phyloP scores from a whole-genome alignment of 2,113 vertebrate species.

The Herpetotheres cachinnans region DNA sequence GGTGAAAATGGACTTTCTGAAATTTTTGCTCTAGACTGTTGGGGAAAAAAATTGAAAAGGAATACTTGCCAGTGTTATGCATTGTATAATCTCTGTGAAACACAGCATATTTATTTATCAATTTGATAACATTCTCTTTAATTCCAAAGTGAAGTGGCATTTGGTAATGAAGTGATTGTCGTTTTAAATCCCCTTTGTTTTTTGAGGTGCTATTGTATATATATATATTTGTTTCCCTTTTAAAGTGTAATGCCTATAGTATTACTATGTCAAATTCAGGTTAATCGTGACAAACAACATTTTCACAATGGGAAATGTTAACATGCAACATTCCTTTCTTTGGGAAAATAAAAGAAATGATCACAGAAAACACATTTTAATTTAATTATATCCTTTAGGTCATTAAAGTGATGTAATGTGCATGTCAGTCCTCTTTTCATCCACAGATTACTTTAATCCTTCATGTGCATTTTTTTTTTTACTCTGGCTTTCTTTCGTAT shows the following conservation, averaged over 20 bases:
- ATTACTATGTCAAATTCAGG: conserved; percentile 42
- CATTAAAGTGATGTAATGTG: conserved; percentile 45
- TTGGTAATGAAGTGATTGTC: neutral
- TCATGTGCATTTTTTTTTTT: conserved; percentile 29
- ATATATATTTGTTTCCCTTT: conserved; percentile 8
- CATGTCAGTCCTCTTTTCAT: conserved; percentile 50
- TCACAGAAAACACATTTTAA: conserved; percentile 69
- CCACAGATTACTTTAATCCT: conserved; percentile 17
- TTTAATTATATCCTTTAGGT: conserved; percentile 58
- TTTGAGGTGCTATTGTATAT: conserved; percentile 6
- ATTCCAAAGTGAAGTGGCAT: conserved; percentile 31
- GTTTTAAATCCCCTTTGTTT: conserved; percentile 12
- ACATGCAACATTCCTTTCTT: conserved; percentile 63
- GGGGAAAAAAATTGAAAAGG: neutral
- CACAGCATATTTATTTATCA: neutral
- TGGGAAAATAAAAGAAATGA: conserved; percentile 59
- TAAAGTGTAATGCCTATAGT: conserved; percentile 29
- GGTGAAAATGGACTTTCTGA: conserved; percentile 1
- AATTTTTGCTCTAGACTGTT: neutral
- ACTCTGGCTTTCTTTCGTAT: conserved; percentile 61
- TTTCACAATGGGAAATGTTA: conserved; percentile 69
- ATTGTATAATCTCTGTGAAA: neutral
- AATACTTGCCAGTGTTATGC: neutral
- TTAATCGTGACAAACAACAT: conserved; percentile 59
- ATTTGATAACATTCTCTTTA: conserved; percentile 15